phyloP scores from a whole-genome alignment of 2,888 invertebrate genomes.

The Cerceris rybyensis region DNA sequence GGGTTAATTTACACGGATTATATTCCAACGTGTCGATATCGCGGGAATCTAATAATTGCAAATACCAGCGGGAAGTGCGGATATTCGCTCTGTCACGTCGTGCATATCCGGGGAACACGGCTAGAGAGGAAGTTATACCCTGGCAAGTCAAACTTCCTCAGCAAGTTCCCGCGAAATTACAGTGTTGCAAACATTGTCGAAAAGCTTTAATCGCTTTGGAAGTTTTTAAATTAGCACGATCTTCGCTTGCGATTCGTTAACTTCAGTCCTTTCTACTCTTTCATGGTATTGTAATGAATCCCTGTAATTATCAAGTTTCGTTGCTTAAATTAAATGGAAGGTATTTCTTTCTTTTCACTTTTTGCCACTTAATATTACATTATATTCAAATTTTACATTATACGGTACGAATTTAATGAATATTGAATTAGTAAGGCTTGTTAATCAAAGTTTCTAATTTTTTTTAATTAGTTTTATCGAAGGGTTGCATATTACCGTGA shows the following conservation, averaged over 20 bases:
- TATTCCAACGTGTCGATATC: not conserved
- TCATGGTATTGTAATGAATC: too few species aligned
- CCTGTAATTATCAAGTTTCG: too few species aligned
- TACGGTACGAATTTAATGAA: too few species aligned
- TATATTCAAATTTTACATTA: too few species aligned
- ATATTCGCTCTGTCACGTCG: not conserved
- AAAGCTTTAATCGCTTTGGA: not conserved
- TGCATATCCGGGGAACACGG: not conserved
- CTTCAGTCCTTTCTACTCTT: not conserved
- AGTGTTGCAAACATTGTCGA: slow-evolving; percentile 7
- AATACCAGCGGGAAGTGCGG: not conserved
- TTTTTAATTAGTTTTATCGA: too few species aligned
- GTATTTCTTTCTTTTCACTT: too few species aligned
- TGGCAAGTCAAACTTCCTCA: slow-evolving; percentile 1
- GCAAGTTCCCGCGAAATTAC: slow-evolving; percentile 6
- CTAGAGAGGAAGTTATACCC: not conserved
- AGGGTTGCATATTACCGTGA: too few species aligned
- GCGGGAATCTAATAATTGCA: slow-evolving; percentile 17
- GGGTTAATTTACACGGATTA: slow-evolving; percentile 25
- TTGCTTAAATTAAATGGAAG: too few species aligned
- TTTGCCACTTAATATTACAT: too few species aligned
- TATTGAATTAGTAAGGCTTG: too few species aligned
- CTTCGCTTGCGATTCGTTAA: not conserved
- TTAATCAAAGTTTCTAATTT: too few species aligned
- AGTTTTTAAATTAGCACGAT: not conserved